Percentiles rank a stretch among this genome's conserved stretches.
These are phyloP conservation scores for Micromys minutus DNA, from an alignment of 2,113 vertebrate genomes.

Conservation along the genomic window DNA sequence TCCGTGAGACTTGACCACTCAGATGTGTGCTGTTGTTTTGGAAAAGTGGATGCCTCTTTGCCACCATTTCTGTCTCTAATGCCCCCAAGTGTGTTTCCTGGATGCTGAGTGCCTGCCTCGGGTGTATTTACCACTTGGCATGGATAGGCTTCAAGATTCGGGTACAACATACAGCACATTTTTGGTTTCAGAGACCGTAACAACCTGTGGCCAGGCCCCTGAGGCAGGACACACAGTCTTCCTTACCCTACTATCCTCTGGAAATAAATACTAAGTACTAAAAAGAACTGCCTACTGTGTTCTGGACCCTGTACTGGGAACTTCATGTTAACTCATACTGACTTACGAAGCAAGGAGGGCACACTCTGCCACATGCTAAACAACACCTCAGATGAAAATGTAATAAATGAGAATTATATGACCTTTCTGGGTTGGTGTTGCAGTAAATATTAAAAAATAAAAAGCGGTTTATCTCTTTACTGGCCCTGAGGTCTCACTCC, in stretches of 20 bases:
- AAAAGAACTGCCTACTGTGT: not conserved
- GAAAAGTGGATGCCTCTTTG: not conserved
- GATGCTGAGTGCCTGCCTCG: not conserved
- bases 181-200: not conserved
- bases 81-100: not conserved
- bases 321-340: not conserved
- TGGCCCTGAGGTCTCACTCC: too few relatives aligned
- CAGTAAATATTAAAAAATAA: too few relatives aligned
- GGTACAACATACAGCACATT: not conserved
- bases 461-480: too few relatives aligned
- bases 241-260: not conserved
- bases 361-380: not conserved
- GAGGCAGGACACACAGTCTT: not conserved
- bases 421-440: not conserved
- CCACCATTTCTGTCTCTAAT: not conserved
- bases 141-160: not conserved
- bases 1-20: not conserved
- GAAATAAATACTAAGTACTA: slow-evolving; percentile 23
- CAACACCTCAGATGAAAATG: not conserved
- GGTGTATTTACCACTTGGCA: not conserved
- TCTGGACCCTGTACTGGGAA: not conserved
- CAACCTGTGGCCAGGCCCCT: not conserved
- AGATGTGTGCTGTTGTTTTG: not conserved
- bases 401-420: not conserved
- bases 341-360: not conserved